Evolutionary conservation across 2,888 invertebrate species (phyloP), one percentile per base, ranked within the genome.

Genomic region (Erebia ligea): DNA sequence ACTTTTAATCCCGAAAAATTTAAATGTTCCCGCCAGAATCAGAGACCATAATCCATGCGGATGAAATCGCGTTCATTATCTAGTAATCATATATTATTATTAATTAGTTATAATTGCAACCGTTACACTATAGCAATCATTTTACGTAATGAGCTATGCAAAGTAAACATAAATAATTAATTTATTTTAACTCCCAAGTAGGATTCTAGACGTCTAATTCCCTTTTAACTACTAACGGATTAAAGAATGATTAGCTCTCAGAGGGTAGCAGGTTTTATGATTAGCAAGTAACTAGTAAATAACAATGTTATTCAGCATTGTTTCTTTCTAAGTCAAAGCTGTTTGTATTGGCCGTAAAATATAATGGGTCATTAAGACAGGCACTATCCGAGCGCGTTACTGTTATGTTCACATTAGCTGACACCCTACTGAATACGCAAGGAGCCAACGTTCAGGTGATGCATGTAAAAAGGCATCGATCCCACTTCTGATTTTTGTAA

Each of bases 281-380:
- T 19, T 52, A 64, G 40, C 64, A 54, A 45, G 66, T 34, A 64
- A 64, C 34, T 11, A 42, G 56, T 56, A 42, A 11, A 50, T 13
- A 56, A 42, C 19, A n/a, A 66, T 21, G 67, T 58, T 58, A 58
- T 50, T 67, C 59, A 58, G 25, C n/a, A 52, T 63, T 34, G 62
- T 48, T 58, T 62, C 62, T 56, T 72, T 72, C 61, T 66, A 67
- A 67, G 67, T 57, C 58, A 67, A 50, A 67, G 70, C 72, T 74
- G 68, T 72, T 72, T 69, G 72, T 70, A 74, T 66, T 57, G 74
- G 68, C 63, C 70, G 67, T 74, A 72, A 74, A 74, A 72, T 86
- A 87, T 88, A 87, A 88, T 83, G 79, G 86, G 67, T 83, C 81
- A 84, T 87, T 88, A 86, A 81, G 84, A 84, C 79, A 52, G 62